Conservation (phyloP, 2,113 vertebrate species). For the Hystrix brachyura region DNA sequence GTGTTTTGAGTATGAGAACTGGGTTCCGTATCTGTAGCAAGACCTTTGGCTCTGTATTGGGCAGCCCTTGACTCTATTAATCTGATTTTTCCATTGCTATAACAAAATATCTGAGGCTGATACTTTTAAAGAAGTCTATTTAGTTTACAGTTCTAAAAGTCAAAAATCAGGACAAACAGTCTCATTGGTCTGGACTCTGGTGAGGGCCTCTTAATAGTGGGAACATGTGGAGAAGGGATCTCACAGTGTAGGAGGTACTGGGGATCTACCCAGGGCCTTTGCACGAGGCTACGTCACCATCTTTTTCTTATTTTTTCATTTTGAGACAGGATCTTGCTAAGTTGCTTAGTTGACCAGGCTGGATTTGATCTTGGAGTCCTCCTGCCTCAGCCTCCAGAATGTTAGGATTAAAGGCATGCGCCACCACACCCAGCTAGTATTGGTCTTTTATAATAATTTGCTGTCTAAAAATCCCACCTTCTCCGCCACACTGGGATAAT, state of each 20-base stretch:
- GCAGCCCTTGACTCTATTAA: not conserved
- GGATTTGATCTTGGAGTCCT: not conserved
- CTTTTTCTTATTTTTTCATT: not conserved
- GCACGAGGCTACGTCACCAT: not conserved
- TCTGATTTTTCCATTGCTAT: not conserved
- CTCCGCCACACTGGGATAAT: rapidly evolving
- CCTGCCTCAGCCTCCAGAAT: not conserved
- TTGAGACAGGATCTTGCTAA: not conserved
- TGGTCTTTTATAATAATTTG: not conserved
- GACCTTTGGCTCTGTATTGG: not conserved
- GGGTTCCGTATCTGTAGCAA: too few relatives aligned
- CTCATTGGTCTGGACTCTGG: not conserved
- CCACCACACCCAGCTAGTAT: not conserved
- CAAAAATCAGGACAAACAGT: not conserved
- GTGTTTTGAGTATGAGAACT: not conserved
- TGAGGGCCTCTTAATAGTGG: not conserved
- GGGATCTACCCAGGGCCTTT: not conserved
- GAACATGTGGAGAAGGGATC: not conserved
- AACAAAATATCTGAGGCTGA: not conserved
- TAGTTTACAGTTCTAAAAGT: not conserved
- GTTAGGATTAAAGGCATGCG: too few relatives aligned
- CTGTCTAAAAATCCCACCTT: not conserved
- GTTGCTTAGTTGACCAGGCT: not conserved
- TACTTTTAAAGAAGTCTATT: not conserved
- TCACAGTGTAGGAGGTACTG: not conserved